phyloP scores from a whole-genome alignment of 2,797 vertebrate genomes.

The Argentina silus region DNA sequence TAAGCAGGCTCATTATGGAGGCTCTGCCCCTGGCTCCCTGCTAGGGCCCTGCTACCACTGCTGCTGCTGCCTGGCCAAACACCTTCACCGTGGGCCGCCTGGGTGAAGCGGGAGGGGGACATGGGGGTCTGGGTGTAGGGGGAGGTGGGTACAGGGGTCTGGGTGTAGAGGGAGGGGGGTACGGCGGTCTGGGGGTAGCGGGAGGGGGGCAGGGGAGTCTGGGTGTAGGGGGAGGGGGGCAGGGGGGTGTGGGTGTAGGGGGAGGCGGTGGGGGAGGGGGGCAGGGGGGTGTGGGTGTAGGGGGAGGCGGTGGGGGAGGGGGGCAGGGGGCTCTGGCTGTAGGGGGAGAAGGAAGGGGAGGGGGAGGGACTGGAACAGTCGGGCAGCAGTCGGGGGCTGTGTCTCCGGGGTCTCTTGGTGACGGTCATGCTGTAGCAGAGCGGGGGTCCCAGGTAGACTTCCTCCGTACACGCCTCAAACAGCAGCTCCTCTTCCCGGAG shows the following conservation, averaged over 20 bases:
- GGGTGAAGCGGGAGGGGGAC: too few species aligned
- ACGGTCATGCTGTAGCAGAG: conserved; percentile 74
- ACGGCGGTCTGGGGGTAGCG: conserved; percentile 30
- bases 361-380: neutral
- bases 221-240: conserved; percentile 3
- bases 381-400: conserved; percentile 46
- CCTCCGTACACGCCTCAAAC: conserved; percentile 89
- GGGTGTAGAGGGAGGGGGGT: conserved; percentile 41
- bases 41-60: conserved; percentile 11
- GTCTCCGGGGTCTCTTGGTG: conserved; percentile 55
- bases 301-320: neutral
- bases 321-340: neutral
- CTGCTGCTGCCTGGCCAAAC: too few species aligned
- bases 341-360: neutral
- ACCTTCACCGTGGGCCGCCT: too few species aligned
- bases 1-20: conserved; percentile 77
- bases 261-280: neutral
- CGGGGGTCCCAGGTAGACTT: conserved; percentile 81
- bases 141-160: conserved; percentile 29
- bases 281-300: conserved; percentile 24
- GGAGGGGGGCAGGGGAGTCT: conserved; percentile 4
- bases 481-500: conserved; percentile 86
- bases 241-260: neutral
- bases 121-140: neutral
- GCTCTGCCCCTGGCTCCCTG: conserved; percentile 60